Percentiles rank a stretch among this genome's conserved stretches.
These are phyloP conservation scores for Drosophila auraria DNA, from an alignment of 1,140 invertebrate species.

Conservation along the genomic window DNA sequence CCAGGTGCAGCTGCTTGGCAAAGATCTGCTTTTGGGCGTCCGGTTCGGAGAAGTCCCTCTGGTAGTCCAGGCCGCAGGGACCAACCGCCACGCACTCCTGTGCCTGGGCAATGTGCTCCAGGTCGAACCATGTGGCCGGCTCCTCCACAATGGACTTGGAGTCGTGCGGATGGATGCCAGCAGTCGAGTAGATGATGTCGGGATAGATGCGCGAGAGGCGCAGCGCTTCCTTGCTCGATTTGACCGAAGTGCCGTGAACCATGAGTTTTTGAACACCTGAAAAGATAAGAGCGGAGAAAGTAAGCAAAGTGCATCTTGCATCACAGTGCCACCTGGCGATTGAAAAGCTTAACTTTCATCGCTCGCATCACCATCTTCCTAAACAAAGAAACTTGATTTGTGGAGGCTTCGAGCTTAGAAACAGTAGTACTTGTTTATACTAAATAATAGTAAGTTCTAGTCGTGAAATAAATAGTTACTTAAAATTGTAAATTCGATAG, in stretches of 20 bases:
- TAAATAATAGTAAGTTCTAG: background rate
- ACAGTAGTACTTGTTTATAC: background rate
- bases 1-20: constrained; percentile 94
- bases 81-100: constrained; percentile 97
- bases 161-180: constrained; percentile 98
- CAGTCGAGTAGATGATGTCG: constrained; percentile 95
- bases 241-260: constrained; percentile 95
- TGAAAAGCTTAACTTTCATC: constrained; percentile 6
- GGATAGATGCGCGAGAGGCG: constrained; percentile 95
- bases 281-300: constrained; percentile 44
- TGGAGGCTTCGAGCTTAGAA: background rate
- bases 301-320: constrained; percentile 49
- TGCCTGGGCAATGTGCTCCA: constrained; percentile 90
- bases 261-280: constrained; percentile 97
- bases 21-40: constrained; percentile 94
- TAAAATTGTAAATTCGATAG: background rate
- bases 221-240: constrained; percentile 95
- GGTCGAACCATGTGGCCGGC: constrained; percentile 89
- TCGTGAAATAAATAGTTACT: background rate
- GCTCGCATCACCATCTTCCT: background rate
- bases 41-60: constrained; percentile 96
- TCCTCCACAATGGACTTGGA: constrained; percentile 96
- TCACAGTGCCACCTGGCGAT: constrained; percentile 16
- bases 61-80: constrained; percentile 97
- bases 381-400: constrained; percentile 7